Base-by-base conservation (phyloP, 2,888 invertebrate genomes). In the Cephus pygmeus region DNA sequence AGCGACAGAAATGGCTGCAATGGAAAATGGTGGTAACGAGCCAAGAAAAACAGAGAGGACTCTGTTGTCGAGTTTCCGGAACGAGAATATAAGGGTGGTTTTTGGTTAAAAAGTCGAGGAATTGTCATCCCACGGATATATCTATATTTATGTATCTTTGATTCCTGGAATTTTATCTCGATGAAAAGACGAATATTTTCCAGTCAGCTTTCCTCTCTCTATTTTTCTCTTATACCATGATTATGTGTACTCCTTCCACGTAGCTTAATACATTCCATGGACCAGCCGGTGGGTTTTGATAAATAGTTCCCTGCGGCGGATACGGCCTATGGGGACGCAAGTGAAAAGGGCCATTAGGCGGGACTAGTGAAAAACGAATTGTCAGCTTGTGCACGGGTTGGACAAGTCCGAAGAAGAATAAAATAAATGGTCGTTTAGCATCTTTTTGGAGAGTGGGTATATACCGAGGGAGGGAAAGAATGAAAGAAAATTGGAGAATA, bases 261-360 rank as follows among this genome's bases (percentile, higher is more conserved):
- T 2, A 56, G 56, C 9, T 56, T 23, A 23, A 56, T 56, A 56
- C 23, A 23, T 23, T 56, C 56, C 56, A 56, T 9, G 56, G 56
- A 23, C 56, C 56, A 56, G 23, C 56, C 56, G 56, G 56, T 23
- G 71, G 33, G 31, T 23, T 71, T 71, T 71, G 71, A 71, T 71
- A 71, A 71, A 71, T 71, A 31, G 71, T 15, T 71, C 71, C 23
- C 71, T 34, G 34, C 71, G 71, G 33, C 71, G 71, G 9, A 56
- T 56, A 31, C 71, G 33, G 71, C 71, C 71, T 34, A 34, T 34
- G 15, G 71, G 71, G 71, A 71, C 71, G 71, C 31, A 31, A 71
- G 71, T 34, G 71, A 71, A 71, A 71, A 71, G 71, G 71, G 71
- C 71, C 71, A 71, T 71, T 71, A 71, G 71, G 71, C 71, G 12